phyloP scores from a whole-genome alignment of 2,797 vertebrate species.

The Phaenicophaeus curvirostris region DNA sequence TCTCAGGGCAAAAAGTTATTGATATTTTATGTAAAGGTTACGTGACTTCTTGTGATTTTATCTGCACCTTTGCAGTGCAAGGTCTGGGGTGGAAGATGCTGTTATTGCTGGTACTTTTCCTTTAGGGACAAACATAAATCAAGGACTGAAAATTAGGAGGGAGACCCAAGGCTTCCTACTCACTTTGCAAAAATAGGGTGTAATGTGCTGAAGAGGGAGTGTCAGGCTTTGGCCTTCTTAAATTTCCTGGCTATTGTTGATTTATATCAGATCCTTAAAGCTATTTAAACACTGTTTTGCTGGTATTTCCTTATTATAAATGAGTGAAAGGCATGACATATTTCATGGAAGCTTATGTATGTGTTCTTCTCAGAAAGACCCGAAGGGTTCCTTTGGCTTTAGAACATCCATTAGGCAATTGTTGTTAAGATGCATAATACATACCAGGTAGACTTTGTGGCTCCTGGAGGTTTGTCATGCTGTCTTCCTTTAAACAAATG shows the following conservation, averaged over 20 bases:
- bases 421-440: neutral
- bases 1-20: neutral
- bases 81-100: neutral
- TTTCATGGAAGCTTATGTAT: constrained; percentile 1
- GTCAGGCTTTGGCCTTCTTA: constrained; percentile 23
- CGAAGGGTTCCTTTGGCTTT: constrained; percentile 12
- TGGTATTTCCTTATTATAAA: constrained; percentile 46
- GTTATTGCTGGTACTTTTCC: neutral
- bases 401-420: neutral
- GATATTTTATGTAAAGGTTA: neutral
- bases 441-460: neutral
- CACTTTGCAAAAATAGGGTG: neutral
- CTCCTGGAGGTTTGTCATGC: neutral
- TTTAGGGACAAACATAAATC: neutral
- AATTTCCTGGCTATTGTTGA: constrained; percentile 57
- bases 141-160: neutral
- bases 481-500: neutral
- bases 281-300: constrained; percentile 28
- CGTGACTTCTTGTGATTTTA: neutral
- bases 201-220: constrained; percentile 23
- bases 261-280: constrained; percentile 56
- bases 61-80: neutral
- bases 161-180: neutral
- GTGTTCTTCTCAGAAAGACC: constrained; percentile 24
- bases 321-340: constrained; percentile 25